Evolutionary conservation across 2,797 vertebrate genomes (phyloP).

Genomic region (Aeoliscus strigatus): DNA sequence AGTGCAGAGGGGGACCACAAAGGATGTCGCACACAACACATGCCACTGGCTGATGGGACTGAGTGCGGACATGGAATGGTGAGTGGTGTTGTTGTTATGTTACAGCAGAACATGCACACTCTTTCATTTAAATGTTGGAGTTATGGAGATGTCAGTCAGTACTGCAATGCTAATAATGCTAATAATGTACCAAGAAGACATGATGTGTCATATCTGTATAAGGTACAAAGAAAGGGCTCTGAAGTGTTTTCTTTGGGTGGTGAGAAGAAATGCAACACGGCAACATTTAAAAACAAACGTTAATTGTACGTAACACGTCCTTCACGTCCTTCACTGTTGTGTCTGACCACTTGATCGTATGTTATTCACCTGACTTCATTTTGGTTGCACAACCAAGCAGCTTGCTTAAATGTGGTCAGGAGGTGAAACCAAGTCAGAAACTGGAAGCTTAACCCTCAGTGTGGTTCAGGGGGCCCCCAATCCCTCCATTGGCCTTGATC

Average conservation of each 20-base stretch:
- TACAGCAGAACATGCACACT: no score
- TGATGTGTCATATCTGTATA: no score
- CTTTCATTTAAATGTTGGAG: no score
- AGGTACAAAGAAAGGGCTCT: no score
- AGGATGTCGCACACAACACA: slow-evolving; percentile 94
- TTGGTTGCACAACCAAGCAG: slow-evolving; percentile 40
- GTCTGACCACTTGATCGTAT: slow-evolving; percentile 44
- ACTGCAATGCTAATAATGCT: no score
- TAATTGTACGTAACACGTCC: no score
- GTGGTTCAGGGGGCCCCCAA: slow-evolving; percentile 52
- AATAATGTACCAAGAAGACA: no score
- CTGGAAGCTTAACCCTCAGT: slow-evolving; percentile 55
- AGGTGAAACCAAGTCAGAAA: slow-evolving; percentile 57
- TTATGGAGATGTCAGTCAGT: no score
- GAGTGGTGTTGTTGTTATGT: slow-evolving; percentile 40
- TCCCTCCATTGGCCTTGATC: slow-evolving; percentile 63
- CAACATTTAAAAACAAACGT: no score
- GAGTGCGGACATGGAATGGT: slow-evolving; percentile 93
- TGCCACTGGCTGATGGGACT: slow-evolving; percentile 94
- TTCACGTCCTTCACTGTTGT: slow-evolving; percentile 30
- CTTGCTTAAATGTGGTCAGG: slow-evolving; percentile 60
- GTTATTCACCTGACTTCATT: slow-evolving; percentile 39
- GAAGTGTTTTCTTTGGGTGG: no score
- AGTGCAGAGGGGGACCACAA: slow-evolving; percentile 88
- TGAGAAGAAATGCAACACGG: no score